Evolutionary conservation across 2,797 vertebrate species (phyloP).

Genomic region (Enteromius radiatus): DNA sequence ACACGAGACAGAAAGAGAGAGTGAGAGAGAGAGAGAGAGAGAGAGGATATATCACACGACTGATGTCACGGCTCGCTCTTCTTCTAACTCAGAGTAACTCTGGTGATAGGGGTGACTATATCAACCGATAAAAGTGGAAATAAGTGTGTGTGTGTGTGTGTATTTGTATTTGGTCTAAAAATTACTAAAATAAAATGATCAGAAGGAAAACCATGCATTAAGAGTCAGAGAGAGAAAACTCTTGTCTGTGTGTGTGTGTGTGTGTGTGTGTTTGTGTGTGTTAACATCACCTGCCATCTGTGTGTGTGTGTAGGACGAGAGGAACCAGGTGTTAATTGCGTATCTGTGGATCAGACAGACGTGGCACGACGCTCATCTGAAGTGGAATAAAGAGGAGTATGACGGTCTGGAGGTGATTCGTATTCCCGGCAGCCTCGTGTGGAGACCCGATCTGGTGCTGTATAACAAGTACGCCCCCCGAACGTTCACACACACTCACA

Average conservation of each 20-base stretch:
- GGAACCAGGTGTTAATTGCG: constrained; percentile 94
- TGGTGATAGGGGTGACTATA: background rate
- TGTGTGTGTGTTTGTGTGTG: no score
- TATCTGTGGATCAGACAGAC: constrained; percentile 97
- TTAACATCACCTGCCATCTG: background rate
- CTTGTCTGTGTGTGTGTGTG: no score
- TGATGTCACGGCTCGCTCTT: background rate
- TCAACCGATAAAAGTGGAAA: background rate
- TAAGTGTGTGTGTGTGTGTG: constrained; percentile 34
- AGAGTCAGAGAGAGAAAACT: no score
- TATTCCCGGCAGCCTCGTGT: constrained; percentile 94
- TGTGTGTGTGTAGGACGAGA: constrained; percentile 83
- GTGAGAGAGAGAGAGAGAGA: background rate
- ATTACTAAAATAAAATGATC: no score
- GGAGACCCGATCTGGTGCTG: constrained; percentile 95
- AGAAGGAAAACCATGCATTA: no score
- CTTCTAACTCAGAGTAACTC: background rate
- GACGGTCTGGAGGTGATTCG: constrained; percentile 95
- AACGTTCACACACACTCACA: constrained; percentile 61
- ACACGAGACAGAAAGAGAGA: background rate
- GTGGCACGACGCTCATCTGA: constrained; percentile 93
- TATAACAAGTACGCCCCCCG: constrained; percentile 90
- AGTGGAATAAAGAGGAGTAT: constrained; percentile 92
- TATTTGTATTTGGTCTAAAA: constrained; percentile 47
- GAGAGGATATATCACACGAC: background rate